Evolutionary conservation across 2,888 invertebrate species (phyloP).

Genomic region (Balanococcus diminutus): DNA sequence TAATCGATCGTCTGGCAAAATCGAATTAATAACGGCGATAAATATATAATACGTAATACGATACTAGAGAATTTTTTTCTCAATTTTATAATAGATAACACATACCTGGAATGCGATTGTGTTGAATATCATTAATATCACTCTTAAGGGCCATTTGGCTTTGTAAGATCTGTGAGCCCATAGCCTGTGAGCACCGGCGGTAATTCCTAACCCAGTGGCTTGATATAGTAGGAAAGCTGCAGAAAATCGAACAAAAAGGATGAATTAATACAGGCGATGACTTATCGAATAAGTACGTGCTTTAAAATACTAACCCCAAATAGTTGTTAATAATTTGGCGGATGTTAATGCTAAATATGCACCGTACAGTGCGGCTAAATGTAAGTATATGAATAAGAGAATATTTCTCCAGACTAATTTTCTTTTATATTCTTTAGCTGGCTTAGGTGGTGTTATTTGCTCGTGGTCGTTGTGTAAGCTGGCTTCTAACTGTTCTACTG

Average conservation of each 20-base stretch:
- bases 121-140: slow-evolving; percentile 81
- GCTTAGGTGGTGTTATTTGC: slow-evolving; percentile 43
- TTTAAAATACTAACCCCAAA: slow-evolving; percentile 71
- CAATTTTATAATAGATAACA: not conserved
- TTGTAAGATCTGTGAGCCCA: slow-evolving; percentile 97
- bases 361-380: slow-evolving; percentile 77
- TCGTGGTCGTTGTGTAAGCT: slow-evolving; percentile 49
- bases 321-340: slow-evolving; percentile 74
- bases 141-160: slow-evolving; percentile 85
- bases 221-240: slow-evolving; percentile 76
- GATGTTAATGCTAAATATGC: slow-evolving; percentile 74
- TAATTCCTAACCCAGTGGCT: slow-evolving; percentile 86
- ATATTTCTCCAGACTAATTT: slow-evolving; percentile 83
- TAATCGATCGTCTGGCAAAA: not conserved
- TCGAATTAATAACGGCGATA: not conserved
- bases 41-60: not conserved
- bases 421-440: slow-evolving; percentile 58
- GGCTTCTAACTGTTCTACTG: slow-evolving; percentile 40
- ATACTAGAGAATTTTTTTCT: not conserved
- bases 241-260: not conserved
- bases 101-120: slow-evolving; percentile 89
- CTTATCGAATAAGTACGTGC: not conserved
- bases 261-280: not conserved
- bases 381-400: slow-evolving; percentile 76
- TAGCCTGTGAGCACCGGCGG: slow-evolving; percentile 94